Percentiles rank a stretch among this genome's conserved stretches.
Evolutionary conservation across 2,888 invertebrate genomes (phyloP).

Genomic region (Andrena flavipes): DNA sequence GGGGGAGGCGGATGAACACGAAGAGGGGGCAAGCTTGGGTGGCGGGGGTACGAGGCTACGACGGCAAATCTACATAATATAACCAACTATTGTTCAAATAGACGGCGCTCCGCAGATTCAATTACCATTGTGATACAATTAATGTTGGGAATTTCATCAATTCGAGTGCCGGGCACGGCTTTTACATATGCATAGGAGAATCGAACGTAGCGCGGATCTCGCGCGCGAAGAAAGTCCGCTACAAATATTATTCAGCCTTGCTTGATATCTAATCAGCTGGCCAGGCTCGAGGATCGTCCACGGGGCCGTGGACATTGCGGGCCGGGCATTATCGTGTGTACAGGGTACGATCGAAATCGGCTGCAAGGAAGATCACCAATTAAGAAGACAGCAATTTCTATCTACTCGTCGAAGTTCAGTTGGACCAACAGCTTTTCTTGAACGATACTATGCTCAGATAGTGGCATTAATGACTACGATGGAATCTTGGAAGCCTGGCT

Average conservation of each 20-base stretch:
- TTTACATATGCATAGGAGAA: conserved; percentile 84
- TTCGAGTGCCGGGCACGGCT: conserved; percentile 83
- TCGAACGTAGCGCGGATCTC: conserved; percentile 81
- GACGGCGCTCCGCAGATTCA: conserved; percentile 85
- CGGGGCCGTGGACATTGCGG: not conserved
- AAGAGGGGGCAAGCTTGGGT: conserved; percentile 72
- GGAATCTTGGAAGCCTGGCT: too few relatives aligned
- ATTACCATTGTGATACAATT: conserved; percentile 85
- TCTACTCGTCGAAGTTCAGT: too few relatives aligned
- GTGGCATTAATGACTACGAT: too few relatives aligned
- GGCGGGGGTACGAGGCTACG: conserved; percentile 74
- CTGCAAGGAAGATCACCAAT: not conserved
- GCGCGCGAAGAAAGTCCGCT: conserved; percentile 72
- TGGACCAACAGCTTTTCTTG: too few relatives aligned
- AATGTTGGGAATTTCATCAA: conserved; percentile 85
- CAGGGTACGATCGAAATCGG: not conserved
- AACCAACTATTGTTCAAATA: conserved; percentile 85
- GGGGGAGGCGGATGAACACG: conserved; percentile 45
- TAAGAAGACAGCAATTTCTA: not conserved
- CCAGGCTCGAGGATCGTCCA: conserved; percentile 5
- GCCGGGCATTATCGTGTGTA: not conserved
- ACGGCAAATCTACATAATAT: conserved; percentile 85
- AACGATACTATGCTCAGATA: too few relatives aligned
- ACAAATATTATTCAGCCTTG: conserved; percentile 71
- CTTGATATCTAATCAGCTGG: conserved; percentile 63